Evolutionary conservation across 2,797 vertebrate species (phyloP), one percentile per base, ranked within the genome.

Genomic region (Hapalemur alaotrensis): DNA sequence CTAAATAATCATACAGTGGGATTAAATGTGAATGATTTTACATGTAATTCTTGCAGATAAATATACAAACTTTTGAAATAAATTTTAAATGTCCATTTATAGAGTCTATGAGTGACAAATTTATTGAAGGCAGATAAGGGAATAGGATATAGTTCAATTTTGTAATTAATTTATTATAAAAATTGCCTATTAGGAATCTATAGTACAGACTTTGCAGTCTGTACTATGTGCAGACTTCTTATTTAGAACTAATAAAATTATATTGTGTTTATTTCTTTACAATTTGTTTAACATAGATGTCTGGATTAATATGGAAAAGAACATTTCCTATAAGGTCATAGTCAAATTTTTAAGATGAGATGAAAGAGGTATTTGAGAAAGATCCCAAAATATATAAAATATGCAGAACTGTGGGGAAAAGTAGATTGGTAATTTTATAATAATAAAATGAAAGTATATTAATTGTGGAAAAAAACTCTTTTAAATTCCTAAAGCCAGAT

Each of bases 111-210:
- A 57, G 30, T 72, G 25, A 52, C 54, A 89, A 96, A 65, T 13
- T 38, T 48, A 73, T 2, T 81, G 48, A 90, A 86, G 5, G 5
- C 7, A 92, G 52, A 35, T 78, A 81, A 83, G 15, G 2, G 20
- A 7, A 46, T 54, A 79, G 12, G 2, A 52, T 59, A 52, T 41
- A 17, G 18, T 61, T 82, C 10, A 54, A 70, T 65, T 86, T 38
- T 89, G 23, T 90, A 70, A 93, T 50, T 87, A 70, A 91, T 50
- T 87, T 41, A 83, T n/a, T 76, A 59, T 76, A 63, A 94, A 92
- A 83, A 89, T 38, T 52, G 4, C 7, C n/a, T 54, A 1, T 48
- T 94, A 94, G 14, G 50, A 72, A 90, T 10, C 14, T 48, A 78
- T 14, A 17, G 10, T 88, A 38, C 38, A 38, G 38, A 38, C 38